A percentile compares a stretch with the other conserved stretches of the same genome.
Evolutionary conservation across 2,797 vertebrate species (phyloP).

Genomic region (Hippopotamyrus pictus): DNA sequence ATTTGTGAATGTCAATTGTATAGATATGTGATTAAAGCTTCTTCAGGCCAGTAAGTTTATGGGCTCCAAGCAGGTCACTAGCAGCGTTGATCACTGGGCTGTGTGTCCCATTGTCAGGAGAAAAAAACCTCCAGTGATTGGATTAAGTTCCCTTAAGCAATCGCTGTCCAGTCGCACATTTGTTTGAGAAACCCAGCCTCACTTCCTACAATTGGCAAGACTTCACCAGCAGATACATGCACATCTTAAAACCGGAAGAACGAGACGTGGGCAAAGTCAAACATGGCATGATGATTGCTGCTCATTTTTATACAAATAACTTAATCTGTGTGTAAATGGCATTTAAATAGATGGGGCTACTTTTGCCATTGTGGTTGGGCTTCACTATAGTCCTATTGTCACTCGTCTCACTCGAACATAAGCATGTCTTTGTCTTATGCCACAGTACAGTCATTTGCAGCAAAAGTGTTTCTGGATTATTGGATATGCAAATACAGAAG

Average conservation of each 20-base stretch:
- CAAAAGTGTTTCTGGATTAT: conserved; percentile 42
- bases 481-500: conserved; percentile 59
- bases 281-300: conserved; percentile 24
- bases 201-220: neutral
- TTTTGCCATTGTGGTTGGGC: conserved; percentile 33
- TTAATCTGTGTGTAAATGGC: conserved; percentile 35
- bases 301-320: conserved; percentile 29
- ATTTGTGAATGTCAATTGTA: neutral
- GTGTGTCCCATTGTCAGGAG: neutral
- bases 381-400: conserved; percentile 40
- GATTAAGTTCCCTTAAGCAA: conserved; percentile 26
- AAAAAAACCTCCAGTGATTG: neutral
- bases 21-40: neutral
- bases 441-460: conserved; percentile 36
- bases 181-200: conserved; percentile 12
- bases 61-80: neutral
- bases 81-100: neutral
- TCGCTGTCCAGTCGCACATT: conserved; percentile 28
- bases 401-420: conserved; percentile 39
- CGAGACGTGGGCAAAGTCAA: conserved; percentile 30
- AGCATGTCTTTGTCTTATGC: conserved; percentile 51
- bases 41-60: neutral
- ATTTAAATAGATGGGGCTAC: conserved; percentile 50
- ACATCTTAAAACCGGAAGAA: conserved; percentile 33
- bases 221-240: neutral